Evolutionary conservation across 2,797 vertebrate species (phyloP).

Genomic region (Takifugu rubripes): DNA sequence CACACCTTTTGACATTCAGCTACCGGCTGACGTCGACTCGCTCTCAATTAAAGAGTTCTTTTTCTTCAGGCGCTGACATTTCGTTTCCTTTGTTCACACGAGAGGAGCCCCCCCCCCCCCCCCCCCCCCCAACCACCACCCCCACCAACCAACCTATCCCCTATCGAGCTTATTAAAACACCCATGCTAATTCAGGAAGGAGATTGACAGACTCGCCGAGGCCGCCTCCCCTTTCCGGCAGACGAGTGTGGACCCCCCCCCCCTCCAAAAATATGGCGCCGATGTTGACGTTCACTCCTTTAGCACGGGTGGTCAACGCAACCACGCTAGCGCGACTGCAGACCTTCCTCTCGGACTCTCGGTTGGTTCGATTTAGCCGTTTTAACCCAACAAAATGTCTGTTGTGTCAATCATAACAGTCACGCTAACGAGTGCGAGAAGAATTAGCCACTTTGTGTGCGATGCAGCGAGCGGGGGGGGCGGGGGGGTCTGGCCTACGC

Average conservation of each 20-base stretch:
- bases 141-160: not conserved
- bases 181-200: conserved; percentile 31
- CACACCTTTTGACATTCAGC: conserved; percentile 69
- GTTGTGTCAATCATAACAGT: too few relatives aligned
- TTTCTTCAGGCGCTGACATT: conserved; percentile 55
- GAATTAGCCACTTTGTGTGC: too few relatives aligned
- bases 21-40: conserved; percentile 56
- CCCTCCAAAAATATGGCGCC: conserved; percentile 6
- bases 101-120: conserved; percentile 18
- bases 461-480: too few relatives aligned
- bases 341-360: too few relatives aligned
- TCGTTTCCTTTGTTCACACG: conserved; percentile 39
- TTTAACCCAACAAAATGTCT: too few relatives aligned
- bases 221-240: conserved; percentile 2
- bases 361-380: too few relatives aligned
- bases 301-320: not conserved
- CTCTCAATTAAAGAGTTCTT: conserved; percentile 64
- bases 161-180: conserved; percentile 42
- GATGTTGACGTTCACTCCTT: conserved; percentile 10
- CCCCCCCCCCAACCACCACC: too few relatives aligned
- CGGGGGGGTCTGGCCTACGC: too few relatives aligned
- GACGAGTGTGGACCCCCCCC: too few relatives aligned
- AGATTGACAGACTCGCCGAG: conserved; percentile 32
- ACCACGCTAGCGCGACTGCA: too few relatives aligned
- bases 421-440: too few relatives aligned